Conservation (phyloP, 2,888 invertebrate species). For the Marasmarcha lunaedactyla region DNA sequence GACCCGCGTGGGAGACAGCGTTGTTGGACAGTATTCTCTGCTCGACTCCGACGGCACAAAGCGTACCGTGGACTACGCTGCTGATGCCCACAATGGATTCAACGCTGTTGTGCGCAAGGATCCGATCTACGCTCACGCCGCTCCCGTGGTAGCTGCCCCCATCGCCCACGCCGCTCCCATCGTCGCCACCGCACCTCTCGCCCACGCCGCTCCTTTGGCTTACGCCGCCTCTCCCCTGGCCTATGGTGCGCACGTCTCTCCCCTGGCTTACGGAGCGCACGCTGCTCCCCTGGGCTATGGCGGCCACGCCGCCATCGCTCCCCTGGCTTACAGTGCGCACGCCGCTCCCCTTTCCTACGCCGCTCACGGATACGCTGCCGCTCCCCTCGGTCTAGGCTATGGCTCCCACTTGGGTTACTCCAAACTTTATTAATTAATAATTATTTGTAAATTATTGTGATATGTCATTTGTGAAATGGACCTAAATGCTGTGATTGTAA, state of each 20-base stretch:
- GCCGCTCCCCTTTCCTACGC: constrained; percentile 28
- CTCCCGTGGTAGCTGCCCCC: constrained; percentile 23
- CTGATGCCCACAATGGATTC: constrained; percentile 39
- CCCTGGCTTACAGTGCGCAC: constrained; percentile 20
- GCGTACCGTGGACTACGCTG: constrained; percentile 69
- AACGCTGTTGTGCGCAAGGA: constrained; percentile 61
- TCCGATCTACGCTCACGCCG: constrained; percentile 19
- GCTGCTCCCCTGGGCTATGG: constrained; percentile 10
- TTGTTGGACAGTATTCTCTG: constrained; percentile 57
- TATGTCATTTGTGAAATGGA: constrained; percentile 11
- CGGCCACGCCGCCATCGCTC: constrained; percentile 13
- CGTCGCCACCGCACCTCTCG: constrained; percentile 13
- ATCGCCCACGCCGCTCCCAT: constrained; percentile 17
- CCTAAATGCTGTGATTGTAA: constrained; percentile 27
- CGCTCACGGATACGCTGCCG: not conserved
- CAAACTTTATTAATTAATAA: constrained; percentile 11
- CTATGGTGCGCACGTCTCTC: constrained; percentile 16
- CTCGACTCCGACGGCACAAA: constrained; percentile 69
- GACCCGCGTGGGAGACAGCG: constrained; percentile 72
- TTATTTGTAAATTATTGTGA: constrained; percentile 20
- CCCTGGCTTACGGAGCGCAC: constrained; percentile 17
- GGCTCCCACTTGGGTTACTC: constrained; percentile 2
- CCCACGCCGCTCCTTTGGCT: constrained; percentile 19
- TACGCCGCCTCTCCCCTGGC: constrained; percentile 18
- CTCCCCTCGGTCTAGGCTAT: not conserved